Conservation (phyloP, 2,113 vertebrate genomes). For the Nematolebias whitei region DNA sequence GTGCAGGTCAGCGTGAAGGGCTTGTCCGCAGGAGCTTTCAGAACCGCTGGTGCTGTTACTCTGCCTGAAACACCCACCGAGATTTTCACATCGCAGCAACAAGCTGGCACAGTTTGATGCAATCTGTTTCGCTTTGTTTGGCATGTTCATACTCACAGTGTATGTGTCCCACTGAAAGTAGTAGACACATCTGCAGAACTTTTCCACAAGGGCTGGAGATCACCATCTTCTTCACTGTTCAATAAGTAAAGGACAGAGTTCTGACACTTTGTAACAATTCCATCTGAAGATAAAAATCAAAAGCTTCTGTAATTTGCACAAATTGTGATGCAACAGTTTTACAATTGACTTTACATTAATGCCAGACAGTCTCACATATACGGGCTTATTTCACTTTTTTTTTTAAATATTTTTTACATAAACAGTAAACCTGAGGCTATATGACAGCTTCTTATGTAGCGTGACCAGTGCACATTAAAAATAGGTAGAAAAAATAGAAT, state of each 20-base stretch:
- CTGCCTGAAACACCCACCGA: slow-evolving; percentile 61
- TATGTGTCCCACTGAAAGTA: slow-evolving; percentile 66
- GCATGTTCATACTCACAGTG: slow-evolving; percentile 69
- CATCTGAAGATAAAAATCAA: no score
- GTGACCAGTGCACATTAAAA: no score
- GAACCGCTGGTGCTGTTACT: slow-evolving; percentile 65
- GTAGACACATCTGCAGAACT: slow-evolving; percentile 69
- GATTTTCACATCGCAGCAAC: background rate
- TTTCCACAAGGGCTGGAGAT: slow-evolving; percentile 43
- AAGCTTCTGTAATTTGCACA: background rate
- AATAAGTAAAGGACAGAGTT: slow-evolving; percentile 16
- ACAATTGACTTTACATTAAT: no score
- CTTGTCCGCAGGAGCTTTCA: slow-evolving; percentile 69
- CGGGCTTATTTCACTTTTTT: no score
- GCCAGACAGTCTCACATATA: no score
- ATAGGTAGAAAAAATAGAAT: no score
- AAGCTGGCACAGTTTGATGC: background rate
- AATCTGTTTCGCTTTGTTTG: background rate
- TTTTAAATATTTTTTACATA: no score
- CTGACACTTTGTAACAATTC: slow-evolving; percentile 1
- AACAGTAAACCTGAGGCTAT: no score
- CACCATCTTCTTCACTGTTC: slow-evolving; percentile 66
- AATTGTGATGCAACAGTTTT: background rate
- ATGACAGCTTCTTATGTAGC: no score
- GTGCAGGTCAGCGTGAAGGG: slow-evolving; percentile 79